phyloP scores from a whole-genome alignment of 1,140 invertebrate species.

The Argopecten irradians region DNA sequence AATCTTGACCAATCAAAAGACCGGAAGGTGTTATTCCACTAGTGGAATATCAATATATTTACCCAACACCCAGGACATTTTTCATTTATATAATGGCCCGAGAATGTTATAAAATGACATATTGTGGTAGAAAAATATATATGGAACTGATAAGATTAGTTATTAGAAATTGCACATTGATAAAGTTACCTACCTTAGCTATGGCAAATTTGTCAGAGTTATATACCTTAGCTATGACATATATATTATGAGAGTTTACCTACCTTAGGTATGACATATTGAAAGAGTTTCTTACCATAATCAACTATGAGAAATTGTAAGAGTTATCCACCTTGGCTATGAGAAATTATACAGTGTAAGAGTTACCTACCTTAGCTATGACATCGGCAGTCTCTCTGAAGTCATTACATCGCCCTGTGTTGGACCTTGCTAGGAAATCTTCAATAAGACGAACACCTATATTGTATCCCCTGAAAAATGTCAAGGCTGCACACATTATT shows the following conservation, averaged over 20 bases:
- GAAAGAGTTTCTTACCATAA: neutral
- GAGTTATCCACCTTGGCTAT: neutral
- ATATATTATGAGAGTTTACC: no score
- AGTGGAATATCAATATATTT: no score
- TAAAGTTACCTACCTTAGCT: neutral
- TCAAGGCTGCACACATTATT: neutral
- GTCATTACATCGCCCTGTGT: slow-evolving; percentile 93
- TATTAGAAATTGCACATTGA: neutral
- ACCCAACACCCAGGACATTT: no score
- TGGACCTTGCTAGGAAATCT: slow-evolving; percentile 96
- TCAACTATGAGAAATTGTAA: neutral
- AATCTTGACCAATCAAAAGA: no score
- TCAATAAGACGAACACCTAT: slow-evolving; percentile 98
- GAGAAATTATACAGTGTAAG: neutral
- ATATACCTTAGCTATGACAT: neutral
- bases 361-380: slow-evolving; percentile 83
- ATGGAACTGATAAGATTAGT: no score
- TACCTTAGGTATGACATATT: no score
- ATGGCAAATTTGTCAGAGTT: neutral
- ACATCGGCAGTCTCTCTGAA: slow-evolving; percentile 98
- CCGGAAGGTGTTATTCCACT: no score
- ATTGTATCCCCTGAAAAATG: slow-evolving; percentile 88
- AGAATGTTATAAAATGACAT: no score
- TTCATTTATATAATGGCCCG: no score
- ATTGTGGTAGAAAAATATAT: no score